phyloP scores from a whole-genome alignment of 2,797 vertebrate species.

The Carapus acus region DNA sequence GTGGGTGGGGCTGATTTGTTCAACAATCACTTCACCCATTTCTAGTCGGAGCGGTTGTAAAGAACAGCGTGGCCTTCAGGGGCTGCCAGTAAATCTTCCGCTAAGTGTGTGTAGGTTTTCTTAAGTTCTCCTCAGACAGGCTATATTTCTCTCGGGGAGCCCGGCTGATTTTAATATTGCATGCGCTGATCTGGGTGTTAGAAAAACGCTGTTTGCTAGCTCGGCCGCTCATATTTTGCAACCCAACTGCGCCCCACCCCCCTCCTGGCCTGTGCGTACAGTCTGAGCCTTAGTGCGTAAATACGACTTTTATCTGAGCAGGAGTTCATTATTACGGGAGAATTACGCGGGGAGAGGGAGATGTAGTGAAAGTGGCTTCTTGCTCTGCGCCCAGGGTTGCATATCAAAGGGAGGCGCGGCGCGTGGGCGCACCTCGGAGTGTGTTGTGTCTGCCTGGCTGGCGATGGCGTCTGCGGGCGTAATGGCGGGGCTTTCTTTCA shows the following conservation, averaged over 20 bases:
- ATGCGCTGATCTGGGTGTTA: too few species aligned
- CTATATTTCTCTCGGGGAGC: too few species aligned
- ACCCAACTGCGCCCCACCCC: not conserved
- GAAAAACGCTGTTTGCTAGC: too few species aligned
- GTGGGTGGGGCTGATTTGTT: too few species aligned
- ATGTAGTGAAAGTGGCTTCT: conserved; percentile 19
- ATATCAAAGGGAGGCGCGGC: conserved; percentile 49
- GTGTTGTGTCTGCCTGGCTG: conserved; percentile 40
- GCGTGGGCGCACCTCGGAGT: conserved; percentile 36
- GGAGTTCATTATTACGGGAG: conserved; percentile 15
- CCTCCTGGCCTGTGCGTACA: conserved; percentile 9
- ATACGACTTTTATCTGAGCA: conserved; percentile 23
- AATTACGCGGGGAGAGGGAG: conserved; percentile 29
- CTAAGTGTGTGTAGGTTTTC: not conserved
- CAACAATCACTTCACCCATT: too few species aligned
- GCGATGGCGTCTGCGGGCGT: conserved; percentile 29
- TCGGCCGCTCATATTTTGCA: not conserved
- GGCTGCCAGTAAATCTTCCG: too few species aligned
- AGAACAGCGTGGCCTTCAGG: too few species aligned
- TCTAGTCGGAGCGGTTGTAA: too few species aligned
- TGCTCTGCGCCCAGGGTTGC: conserved; percentile 25
- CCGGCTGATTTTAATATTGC: too few species aligned
- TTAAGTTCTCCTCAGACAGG: too few species aligned
- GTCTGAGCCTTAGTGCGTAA: conserved; percentile 15
- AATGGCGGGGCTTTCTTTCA: conserved; percentile 55